Evolutionary conservation across 2,113 vertebrate species (phyloP).

Genomic region (Scalopus aquaticus): DNA sequence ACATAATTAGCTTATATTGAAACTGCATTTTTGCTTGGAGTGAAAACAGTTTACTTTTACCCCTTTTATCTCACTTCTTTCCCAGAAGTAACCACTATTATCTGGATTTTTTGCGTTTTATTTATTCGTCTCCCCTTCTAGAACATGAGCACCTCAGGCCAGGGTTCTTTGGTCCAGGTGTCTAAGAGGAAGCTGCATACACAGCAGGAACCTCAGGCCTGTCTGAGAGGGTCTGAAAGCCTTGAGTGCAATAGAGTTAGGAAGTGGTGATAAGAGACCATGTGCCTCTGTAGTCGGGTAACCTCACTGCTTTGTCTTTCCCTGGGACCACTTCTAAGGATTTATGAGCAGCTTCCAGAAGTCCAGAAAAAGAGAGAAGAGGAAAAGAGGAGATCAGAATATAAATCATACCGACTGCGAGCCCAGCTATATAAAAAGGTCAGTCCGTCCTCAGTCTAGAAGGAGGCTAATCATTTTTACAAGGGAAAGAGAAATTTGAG

Average conservation of each 20-base stretch:
- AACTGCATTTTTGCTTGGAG: background rate
- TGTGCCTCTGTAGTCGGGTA: background rate
- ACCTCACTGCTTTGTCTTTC: conserved; percentile 22
- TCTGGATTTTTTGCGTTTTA: background rate
- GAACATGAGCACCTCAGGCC: background rate
- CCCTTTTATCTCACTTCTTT: background rate
- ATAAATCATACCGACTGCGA: conserved; percentile 88
- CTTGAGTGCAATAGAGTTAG: background rate
- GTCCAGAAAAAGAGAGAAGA: conserved; percentile 89
- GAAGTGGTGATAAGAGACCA: background rate
- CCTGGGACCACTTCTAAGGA: conserved; percentile 81
- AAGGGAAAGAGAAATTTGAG: background rate
- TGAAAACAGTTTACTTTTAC: background rate
- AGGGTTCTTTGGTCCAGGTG: background rate
- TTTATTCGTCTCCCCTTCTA: background rate
- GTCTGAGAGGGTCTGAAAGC: background rate
- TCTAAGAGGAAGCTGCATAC: background rate
- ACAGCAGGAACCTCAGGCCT: background rate
- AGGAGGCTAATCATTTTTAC: background rate
- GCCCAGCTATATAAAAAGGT: conserved; percentile 94
- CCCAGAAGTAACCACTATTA: background rate
- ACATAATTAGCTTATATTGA: background rate
- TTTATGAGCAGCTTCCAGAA: conserved; percentile 95
- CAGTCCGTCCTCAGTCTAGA: background rate
- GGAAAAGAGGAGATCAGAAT: conserved; percentile 89